Evolutionary conservation across 2,113 vertebrate species (phyloP).

Genomic region (Campylomormyrus tamandua): DNA sequence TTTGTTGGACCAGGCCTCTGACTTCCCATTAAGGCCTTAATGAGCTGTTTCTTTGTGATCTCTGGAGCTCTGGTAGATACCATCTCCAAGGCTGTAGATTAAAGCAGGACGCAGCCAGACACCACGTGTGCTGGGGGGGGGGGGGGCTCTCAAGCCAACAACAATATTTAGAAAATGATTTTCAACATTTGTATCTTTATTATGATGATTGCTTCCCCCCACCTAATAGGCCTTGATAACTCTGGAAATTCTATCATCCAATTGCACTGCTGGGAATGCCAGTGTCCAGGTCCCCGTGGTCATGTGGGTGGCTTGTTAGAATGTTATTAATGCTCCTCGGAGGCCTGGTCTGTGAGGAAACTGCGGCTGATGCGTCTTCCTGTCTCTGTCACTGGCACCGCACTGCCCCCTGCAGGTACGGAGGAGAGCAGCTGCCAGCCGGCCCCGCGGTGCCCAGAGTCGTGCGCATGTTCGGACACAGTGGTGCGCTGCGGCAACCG

Average conservation of each 20-base stretch:
- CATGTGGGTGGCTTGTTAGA: neutral
- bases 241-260: neutral
- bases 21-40: slow-evolving; percentile 54
- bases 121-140: slow-evolving; percentile 16
- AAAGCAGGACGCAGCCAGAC: slow-evolving; percentile 33
- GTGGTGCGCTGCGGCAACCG: slow-evolving; percentile 94
- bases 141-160: slow-evolving; percentile 37
- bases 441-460: slow-evolving; percentile 79
- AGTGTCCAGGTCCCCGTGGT: neutral
- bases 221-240: neutral
- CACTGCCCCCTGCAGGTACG: slow-evolving; percentile 56
- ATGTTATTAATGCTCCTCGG: slow-evolving; percentile 1
- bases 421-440: slow-evolving; percentile 88
- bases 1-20: slow-evolving; percentile 45
- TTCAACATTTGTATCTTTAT: slow-evolving; percentile 43
- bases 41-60: slow-evolving; percentile 53
- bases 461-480: slow-evolving; percentile 82
- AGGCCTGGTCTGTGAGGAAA: neutral
- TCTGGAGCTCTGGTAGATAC: slow-evolving; percentile 39
- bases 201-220: slow-evolving; percentile 30
- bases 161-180: slow-evolving; percentile 45
- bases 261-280: slow-evolving; percentile 4
- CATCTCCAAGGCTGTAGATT: slow-evolving; percentile 43
- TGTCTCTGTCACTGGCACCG: slow-evolving; percentile 14
- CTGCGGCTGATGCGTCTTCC: neutral